Evolutionary conservation across 2,113 vertebrate species (phyloP).

Genomic region (Ariopsis seemanni): DNA sequence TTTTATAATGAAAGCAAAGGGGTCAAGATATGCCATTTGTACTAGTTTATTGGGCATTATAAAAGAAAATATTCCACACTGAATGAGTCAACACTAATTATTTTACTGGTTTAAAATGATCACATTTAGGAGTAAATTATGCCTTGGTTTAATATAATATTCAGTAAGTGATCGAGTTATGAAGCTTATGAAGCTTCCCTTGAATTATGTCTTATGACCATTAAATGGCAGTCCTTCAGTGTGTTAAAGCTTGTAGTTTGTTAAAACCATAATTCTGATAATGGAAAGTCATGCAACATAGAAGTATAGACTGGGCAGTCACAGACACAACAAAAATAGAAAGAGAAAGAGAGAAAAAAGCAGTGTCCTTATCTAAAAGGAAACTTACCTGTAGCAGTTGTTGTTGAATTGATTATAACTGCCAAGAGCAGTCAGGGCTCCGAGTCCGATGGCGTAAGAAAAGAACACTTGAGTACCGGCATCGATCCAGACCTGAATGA

Average conservation of each 20-base stretch:
- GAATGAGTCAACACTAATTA: background rate
- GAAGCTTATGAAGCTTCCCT: background rate
- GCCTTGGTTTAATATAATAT: background rate
- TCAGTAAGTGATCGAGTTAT: background rate
- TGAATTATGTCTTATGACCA: background rate
- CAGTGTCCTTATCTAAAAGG: background rate
- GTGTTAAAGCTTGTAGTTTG: background rate
- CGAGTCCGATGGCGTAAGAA: constrained; percentile 80
- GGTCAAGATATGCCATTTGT: background rate
- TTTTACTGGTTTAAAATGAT: background rate
- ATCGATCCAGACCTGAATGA: constrained; percentile 77
- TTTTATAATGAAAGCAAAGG: background rate
- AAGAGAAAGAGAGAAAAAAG: background rate
- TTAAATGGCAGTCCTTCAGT: background rate
- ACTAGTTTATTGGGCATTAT: background rate
- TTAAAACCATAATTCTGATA: constrained; percentile 32
- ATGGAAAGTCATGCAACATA: background rate
- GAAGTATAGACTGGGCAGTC: background rate
- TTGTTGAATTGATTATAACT: constrained; percentile 84
- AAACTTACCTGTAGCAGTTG: constrained; percentile 78
- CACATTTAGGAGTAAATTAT: background rate
- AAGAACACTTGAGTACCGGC: constrained; percentile 81
- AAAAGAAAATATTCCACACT: background rate
- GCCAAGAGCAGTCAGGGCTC: constrained; percentile 77
- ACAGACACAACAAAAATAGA: background rate